Percentiles rank a stretch among this genome's conserved stretches.
Conservation (phyloP, 1,140 invertebrate species). For the Caenorhabditis remanei region DNA sequence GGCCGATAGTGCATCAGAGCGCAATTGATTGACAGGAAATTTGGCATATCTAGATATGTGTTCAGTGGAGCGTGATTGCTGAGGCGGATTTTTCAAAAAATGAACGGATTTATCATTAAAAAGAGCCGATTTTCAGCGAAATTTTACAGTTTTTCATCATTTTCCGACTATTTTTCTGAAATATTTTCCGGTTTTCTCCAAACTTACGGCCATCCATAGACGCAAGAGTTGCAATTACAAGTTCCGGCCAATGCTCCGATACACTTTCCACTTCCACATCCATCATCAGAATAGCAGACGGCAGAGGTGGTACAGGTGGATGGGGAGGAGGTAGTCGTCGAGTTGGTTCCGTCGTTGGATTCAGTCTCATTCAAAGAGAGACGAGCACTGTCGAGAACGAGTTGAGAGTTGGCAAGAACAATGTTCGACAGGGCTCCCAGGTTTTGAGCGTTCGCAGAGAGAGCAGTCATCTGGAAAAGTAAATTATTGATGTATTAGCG, state of each 20-base stretch:
- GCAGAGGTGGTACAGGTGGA: background rate
- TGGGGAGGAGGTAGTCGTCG: background rate
- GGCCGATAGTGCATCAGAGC: too few relatives aligned
- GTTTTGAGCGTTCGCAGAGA: constrained; percentile 43
- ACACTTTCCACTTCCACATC: constrained; percentile 39
- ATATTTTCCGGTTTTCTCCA: background rate
- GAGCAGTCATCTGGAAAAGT: constrained; percentile 41
- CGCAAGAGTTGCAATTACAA: constrained; percentile 41
- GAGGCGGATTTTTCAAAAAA: background rate
- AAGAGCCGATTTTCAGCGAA: background rate
- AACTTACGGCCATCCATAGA: constrained; percentile 41
- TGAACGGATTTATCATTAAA: background rate
- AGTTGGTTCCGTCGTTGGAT: background rate
- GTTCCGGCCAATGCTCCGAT: constrained; percentile 43
- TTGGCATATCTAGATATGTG: too few relatives aligned
- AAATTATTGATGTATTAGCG: too few relatives aligned
- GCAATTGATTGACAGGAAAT: too few relatives aligned
- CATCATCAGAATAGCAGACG: background rate
- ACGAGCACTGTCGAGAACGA: constrained; percentile 33
- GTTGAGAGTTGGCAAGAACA: constrained; percentile 11
- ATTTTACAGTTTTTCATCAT: background rate
- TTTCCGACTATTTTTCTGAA: background rate
- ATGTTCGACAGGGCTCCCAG: constrained; percentile 20
- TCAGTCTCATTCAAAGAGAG: constrained; percentile 14
- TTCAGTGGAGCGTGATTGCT: too few relatives aligned